Base-by-base conservation (phyloP, 1,140 invertebrate genomes). In the Arion vulgaris region DNA sequence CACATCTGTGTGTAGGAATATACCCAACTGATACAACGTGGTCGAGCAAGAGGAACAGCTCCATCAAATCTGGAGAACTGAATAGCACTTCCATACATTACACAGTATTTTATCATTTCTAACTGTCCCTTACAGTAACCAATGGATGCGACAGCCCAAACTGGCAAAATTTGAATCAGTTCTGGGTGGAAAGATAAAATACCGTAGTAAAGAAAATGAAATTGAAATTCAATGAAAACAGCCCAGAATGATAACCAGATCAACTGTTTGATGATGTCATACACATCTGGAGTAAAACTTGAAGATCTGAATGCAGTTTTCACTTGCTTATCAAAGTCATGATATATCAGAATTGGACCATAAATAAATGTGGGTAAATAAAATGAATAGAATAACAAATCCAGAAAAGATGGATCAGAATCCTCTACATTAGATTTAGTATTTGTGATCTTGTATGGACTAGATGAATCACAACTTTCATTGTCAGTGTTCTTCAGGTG, bases 1-100 rank as follows among this genome's bases (percentile, higher is more conserved):
- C 98, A 99, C 96, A 99, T 97, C 89, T 98, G 95, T 1, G 97
- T 97, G 93, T 98, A 98, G n/a, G 96, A 94, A 93, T 98, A 96
- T 84, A 98, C 95, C 85, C 96, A 94, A 36, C 95, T 95, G 83
- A 98, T 96, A 91, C 98, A 99, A 89, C 95, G 95, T 23, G 97
- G 97, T 68, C 95, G 94, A 13, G 94, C 92, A 0, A 96, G 96
- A 32, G 96, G 94, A 34, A 94, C 90, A 66, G 97, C 94, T 62
- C 95, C 94, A 90, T 98, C 97, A 74, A 96, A 94, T 87, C 93
- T 93, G 0, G 96, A 94, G 87, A 98, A 93, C 66, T 94, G 94
- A 38, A 95, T 94, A 11, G 95, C 94, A 11, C 97, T 89, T 26
- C 97, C 97, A 93, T 98, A 98, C 34, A 96, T 93, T 7, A 98